Evolutionary conservation across 2,113 vertebrate genomes (phyloP).

Genomic region (Falco punctatus): DNA sequence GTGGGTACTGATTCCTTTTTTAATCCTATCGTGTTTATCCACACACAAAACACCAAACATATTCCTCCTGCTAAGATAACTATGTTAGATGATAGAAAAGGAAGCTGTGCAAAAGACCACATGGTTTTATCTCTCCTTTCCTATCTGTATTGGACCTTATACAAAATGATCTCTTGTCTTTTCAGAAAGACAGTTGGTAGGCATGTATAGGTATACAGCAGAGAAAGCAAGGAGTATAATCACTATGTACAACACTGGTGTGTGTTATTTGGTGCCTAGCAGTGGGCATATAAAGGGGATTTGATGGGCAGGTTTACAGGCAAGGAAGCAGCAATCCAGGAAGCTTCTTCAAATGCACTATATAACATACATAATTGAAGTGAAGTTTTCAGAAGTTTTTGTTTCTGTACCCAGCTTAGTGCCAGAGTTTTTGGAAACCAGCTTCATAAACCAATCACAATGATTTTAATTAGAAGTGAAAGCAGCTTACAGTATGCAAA

Average conservation of each 20-base stretch:
- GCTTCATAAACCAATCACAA: not conserved
- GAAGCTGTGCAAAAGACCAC: not conserved
- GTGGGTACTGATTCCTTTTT: not conserved
- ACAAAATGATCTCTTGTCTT: not conserved
- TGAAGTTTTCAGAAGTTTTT: not conserved
- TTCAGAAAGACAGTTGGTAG: not conserved
- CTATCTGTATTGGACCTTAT: not conserved
- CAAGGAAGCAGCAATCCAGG: not conserved
- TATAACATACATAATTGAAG: not conserved
- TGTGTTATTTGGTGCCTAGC: not conserved
- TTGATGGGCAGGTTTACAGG: not conserved
- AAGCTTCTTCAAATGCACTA: not conserved
- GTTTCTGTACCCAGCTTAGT: not conserved
- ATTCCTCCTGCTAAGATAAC: not conserved
- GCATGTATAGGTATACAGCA: not conserved
- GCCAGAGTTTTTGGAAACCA: not conserved
- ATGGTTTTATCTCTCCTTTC: not conserved
- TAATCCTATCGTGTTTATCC: not conserved
- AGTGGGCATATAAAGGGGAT: not conserved
- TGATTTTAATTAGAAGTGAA: conserved; percentile 7
- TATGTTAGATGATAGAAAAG: not conserved
- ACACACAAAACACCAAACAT: not conserved
- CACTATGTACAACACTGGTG: not conserved
- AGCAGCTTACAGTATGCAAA: not conserved
- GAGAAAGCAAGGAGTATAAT: not conserved